Evolutionary conservation across 2,797 vertebrate genomes (phyloP).

Genomic region (Pterois miles): DNA sequence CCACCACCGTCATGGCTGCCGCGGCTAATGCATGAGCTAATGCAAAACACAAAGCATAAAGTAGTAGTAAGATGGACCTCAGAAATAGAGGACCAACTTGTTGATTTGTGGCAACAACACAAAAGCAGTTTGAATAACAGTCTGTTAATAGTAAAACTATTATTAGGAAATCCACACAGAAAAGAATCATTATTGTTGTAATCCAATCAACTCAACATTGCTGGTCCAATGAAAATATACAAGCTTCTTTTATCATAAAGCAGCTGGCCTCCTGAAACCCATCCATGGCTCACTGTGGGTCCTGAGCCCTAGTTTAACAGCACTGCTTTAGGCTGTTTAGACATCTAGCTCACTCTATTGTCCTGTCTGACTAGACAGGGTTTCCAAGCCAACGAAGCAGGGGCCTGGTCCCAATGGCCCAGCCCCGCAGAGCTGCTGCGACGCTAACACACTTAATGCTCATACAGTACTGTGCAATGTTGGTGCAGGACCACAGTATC

Average conservation of each 20-base stretch:
- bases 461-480: constrained; percentile 35
- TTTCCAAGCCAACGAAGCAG: constrained; percentile 66
- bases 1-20: no score
- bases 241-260: neutral
- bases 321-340: constrained; percentile 43
- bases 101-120: no score
- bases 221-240: neutral
- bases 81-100: no score
- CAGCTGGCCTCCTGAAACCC: neutral
- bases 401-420: constrained; percentile 66
- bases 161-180: neutral
- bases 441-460: constrained; percentile 39
- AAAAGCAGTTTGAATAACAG: neutral
- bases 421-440: constrained; percentile 48
- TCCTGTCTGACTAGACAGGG: constrained; percentile 64
- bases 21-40: no score
- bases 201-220: neutral
- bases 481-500: constrained; percentile 41
- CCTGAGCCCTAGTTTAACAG: constrained; percentile 26
- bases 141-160: neutral
- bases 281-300: neutral
- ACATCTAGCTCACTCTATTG: constrained; percentile 61
- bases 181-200: neutral
- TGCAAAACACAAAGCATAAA: no score
- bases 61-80: no score